These are phyloP conservation scores for Mus minutoides DNA, from an alignment of 2,797 vertebrate genomes.

Conservation along the genomic window DNA sequence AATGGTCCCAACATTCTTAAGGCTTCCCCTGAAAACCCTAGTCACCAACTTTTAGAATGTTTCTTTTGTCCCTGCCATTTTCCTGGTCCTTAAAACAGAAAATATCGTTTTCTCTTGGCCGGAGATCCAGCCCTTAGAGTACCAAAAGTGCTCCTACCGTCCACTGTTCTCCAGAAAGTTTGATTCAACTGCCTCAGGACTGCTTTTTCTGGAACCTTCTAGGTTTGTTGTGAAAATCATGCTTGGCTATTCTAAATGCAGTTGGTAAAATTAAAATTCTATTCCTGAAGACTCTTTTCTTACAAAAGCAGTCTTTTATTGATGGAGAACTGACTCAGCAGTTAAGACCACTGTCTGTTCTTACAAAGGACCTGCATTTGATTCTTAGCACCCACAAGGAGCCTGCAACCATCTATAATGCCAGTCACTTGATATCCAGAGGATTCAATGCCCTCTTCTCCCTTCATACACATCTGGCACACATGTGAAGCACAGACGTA, in stretches of 20 bases:
- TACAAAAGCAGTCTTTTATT: background rate
- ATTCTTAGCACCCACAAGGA: background rate
- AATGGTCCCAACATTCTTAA: background rate
- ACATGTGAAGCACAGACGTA: background rate
- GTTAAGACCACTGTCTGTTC: background rate
- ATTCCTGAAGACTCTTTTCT: constrained; percentile 46
- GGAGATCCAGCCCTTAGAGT: background rate
- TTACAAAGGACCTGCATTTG: background rate
- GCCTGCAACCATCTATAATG: background rate
- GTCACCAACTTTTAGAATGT: background rate
- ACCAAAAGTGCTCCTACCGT: background rate
- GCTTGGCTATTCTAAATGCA: constrained; percentile 30
- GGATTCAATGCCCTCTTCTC: background rate
- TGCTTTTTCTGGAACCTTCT: constrained; percentile 45
- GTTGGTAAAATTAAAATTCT: constrained; percentile 52
- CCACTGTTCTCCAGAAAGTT: background rate
- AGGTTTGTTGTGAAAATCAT: constrained; percentile 68
- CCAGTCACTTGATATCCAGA: background rate
- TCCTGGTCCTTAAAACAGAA: fast-evolving
- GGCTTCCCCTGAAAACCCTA: background rate
- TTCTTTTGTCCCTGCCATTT: fast-evolving
- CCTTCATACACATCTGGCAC: background rate
- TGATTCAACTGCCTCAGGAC: constrained; percentile 6
- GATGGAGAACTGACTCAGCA: background rate
- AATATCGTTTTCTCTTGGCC: background rate